These are phyloP conservation scores for Pygocentrus nattereri DNA, from an alignment of 2,797 vertebrate species.

Conservation along the genomic window DNA sequence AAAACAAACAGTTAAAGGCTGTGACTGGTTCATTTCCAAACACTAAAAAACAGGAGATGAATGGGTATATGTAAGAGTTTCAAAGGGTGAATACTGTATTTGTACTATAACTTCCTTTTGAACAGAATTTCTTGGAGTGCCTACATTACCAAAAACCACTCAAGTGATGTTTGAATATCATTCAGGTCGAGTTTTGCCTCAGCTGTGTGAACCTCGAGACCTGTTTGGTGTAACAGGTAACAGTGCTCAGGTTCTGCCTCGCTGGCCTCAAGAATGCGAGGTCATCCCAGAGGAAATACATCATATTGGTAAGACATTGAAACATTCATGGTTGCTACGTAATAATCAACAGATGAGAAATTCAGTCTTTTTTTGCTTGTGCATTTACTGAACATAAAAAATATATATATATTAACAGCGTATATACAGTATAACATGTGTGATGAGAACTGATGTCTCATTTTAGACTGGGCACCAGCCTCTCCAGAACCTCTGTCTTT, in stretches of 20 bases:
- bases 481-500: constrained; percentile 69
- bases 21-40: neutral
- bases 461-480: constrained; percentile 71
- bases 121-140: constrained; percentile 25
- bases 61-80: neutral
- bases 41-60: neutral
- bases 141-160: constrained; percentile 62
- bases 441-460: constrained; percentile 3
- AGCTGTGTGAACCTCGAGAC: constrained; percentile 69
- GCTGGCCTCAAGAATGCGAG: constrained; percentile 79
- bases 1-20: neutral
- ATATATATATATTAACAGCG: neutral
- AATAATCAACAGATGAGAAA: neutral
- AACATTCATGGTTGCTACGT: no score
- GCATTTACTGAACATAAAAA: no score
- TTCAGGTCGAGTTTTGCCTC: constrained; percentile 66
- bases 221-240: constrained; percentile 67
- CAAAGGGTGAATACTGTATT: neutral
- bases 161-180: constrained; percentile 73
- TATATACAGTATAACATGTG: neutral
- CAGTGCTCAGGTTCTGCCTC: constrained; percentile 66
- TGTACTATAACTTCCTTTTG: neutral
- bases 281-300: constrained; percentile 75
- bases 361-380: neutral
- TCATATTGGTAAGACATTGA: constrained; percentile 74